Evolutionary conservation across 2,888 invertebrate genomes (phyloP), one percentile per base, ranked within the genome.

Genomic region (Campoletis raptor): DNA sequence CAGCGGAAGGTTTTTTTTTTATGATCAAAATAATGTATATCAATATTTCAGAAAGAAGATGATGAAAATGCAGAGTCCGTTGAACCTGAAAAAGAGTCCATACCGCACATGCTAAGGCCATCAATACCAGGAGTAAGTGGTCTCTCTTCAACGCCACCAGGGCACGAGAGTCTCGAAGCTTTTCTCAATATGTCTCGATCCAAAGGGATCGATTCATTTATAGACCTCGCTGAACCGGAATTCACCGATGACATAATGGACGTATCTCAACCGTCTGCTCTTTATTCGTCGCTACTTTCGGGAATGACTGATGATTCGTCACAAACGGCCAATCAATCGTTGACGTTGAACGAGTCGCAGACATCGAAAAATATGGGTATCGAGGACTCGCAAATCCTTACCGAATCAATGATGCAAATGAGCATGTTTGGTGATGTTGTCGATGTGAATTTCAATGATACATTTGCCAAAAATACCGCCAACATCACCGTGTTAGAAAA

Each of bases 161-260:
- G 92, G 12, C 93, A 92, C 48, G 92, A 92, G 78, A 94, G 94
- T 81, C 91, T 94, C 88, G 94, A 94, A 85, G 91, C 92, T 18
- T 94, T 94, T 67, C 66, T 93, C 45, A 92, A 94, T 70, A 89
- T 93, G 85, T 92, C 94, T 1, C 91, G 90, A 67, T 92, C 93
- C 0, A 94, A 94, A 73, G 93, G 92, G 82, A 91, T 91, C 5
- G 94, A 93, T 88, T 93, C 94, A 0, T 92, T 94, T 57, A 92
- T 93, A 18, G 93, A 94, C 83, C 89, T 93, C 81, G 90, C 89
- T 9, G 93, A 93, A 66, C 92, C 93, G 10, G 93, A 93, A 64
- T 91, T 94, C 30, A 89, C 81, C 54, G 92, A 93, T 80, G 76
- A 89, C n/a, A 15, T 94, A 6, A 94, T 93, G 92, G 93, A 93